A percentile compares a stretch with the other conserved stretches of the same genome.
These are phyloP conservation scores for Empidonax alnorum DNA, from an alignment of 2,113 vertebrate genomes.

Conservation along the genomic window DNA sequence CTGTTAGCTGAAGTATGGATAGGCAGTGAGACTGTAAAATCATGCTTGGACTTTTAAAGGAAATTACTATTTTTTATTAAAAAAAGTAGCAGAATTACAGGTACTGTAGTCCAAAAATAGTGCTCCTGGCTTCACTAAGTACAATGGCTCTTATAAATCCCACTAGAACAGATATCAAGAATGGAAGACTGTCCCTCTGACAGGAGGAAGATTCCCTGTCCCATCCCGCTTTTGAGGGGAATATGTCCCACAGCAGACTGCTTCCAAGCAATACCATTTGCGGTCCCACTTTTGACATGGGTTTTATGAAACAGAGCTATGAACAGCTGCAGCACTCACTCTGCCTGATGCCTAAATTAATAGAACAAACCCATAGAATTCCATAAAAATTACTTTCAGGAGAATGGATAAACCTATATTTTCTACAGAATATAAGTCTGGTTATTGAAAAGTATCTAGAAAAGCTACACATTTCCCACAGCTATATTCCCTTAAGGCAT, in stretches of 20 bases:
- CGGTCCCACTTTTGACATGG: not conserved
- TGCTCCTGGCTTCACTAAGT: not conserved
- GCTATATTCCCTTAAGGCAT: not conserved
- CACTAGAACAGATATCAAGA: not conserved
- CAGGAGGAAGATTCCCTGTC: too few species aligned
- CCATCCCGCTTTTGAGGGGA: not conserved
- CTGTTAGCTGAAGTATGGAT: not conserved
- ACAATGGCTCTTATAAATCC: not conserved
- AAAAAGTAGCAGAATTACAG: not conserved
- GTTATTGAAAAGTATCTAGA: not conserved
- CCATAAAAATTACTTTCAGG: not conserved
- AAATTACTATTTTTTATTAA: conserved; percentile 21
- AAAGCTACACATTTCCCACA: not conserved
- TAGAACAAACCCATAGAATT: not conserved
- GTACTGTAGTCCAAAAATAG: conserved; percentile 13
- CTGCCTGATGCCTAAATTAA: not conserved
- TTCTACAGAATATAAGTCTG: not conserved
- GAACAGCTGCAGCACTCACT: not conserved
- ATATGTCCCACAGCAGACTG: rapidly evolving
- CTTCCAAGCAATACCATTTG: not conserved
- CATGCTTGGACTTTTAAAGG: not conserved
- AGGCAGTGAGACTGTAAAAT: conserved; percentile 26
- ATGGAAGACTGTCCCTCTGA: not conserved
- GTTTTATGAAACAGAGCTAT: not conserved
- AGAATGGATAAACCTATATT: not conserved